Evolutionary conservation across 2,797 vertebrate genomes (phyloP).

Genomic region (Esox masquinongy): DNA sequence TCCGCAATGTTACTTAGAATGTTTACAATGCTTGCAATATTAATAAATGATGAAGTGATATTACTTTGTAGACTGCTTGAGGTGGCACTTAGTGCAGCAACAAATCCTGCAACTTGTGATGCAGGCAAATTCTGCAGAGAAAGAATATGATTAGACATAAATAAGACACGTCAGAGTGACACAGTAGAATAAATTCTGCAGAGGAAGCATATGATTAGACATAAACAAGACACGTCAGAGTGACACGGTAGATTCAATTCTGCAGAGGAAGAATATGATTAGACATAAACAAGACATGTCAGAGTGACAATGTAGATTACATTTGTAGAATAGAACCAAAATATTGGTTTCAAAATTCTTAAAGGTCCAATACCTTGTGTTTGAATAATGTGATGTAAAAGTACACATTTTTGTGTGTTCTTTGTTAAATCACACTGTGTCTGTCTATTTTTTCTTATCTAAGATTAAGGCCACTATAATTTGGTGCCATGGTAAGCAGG

Average conservation of each 20-base stretch:
- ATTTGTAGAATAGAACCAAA: background rate
- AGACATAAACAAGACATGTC: background rate
- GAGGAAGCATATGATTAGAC: constrained; percentile 4
- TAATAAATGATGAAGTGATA: constrained; percentile 60
- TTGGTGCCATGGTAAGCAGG: too few species aligned
- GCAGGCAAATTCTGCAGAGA: constrained; percentile 40
- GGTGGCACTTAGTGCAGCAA: constrained; percentile 37
- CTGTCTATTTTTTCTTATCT: too few species aligned
- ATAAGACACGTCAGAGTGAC: background rate
- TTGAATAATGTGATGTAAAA: too few species aligned
- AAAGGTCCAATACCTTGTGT: background rate
- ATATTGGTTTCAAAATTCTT: background rate
- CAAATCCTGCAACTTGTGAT: constrained; percentile 46
- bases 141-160: constrained; percentile 3
- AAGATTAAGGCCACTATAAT: too few species aligned
- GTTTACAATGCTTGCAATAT: constrained; percentile 70
- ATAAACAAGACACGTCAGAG: background rate
- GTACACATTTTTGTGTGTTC: too few species aligned
- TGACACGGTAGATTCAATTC: constrained; percentile 51
- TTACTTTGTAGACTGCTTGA: background rate
- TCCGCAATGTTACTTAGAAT: constrained; percentile 74
- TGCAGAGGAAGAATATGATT: constrained; percentile 24
- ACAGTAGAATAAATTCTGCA: constrained; percentile 59
- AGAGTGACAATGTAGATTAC: background rate
- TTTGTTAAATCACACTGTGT: too few species aligned